Evolutionary conservation across 2,888 invertebrate species (phyloP).

Genomic region (Agrenia bidenticulata): DNA sequence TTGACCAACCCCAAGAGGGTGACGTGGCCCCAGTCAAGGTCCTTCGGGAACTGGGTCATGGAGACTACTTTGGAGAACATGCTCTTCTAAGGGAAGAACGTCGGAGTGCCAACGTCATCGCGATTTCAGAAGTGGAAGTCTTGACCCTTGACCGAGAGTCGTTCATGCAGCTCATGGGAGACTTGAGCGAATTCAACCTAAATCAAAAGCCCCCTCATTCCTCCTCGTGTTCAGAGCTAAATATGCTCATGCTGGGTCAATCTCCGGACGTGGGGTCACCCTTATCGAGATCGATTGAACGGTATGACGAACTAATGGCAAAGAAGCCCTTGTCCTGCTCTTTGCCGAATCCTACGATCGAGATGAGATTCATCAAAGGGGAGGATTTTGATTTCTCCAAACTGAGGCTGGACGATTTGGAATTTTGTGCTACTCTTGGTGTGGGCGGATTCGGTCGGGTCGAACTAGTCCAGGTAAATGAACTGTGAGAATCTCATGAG

Average conservation of each 20-base stretch:
- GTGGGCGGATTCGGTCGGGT: constrained; percentile 92
- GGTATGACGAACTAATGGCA: too few species aligned
- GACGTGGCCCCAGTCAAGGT: neutral
- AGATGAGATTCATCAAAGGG: constrained; percentile 59
- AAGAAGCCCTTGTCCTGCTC: constrained; percentile 18
- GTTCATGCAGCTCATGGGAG: constrained; percentile 82
- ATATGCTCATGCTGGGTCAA: neutral
- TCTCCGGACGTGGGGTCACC: too few species aligned
- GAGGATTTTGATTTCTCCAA: constrained; percentile 62
- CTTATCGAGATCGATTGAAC: neutral
- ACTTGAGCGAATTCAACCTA: constrained; percentile 68
- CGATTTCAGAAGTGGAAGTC: constrained; percentile 61
- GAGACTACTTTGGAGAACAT: constrained; percentile 86
- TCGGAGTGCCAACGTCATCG: constrained; percentile 63
- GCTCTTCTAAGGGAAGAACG: constrained; percentile 80
- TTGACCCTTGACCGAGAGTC: constrained; percentile 83
- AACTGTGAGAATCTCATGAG: too few species aligned
- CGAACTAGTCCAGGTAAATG: constrained; percentile 64
- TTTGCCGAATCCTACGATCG: constrained; percentile 31
- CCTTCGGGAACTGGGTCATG: constrained; percentile 62
- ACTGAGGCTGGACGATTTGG: constrained; percentile 74
- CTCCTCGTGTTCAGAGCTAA: constrained; percentile 35
- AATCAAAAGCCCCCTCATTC: constrained; percentile 34
- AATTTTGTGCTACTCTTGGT: constrained; percentile 80
- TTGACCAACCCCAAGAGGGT: neutral